Conservation (phyloP, 2,113 vertebrate genomes). For the Sylvilagus bachmani region DNA sequence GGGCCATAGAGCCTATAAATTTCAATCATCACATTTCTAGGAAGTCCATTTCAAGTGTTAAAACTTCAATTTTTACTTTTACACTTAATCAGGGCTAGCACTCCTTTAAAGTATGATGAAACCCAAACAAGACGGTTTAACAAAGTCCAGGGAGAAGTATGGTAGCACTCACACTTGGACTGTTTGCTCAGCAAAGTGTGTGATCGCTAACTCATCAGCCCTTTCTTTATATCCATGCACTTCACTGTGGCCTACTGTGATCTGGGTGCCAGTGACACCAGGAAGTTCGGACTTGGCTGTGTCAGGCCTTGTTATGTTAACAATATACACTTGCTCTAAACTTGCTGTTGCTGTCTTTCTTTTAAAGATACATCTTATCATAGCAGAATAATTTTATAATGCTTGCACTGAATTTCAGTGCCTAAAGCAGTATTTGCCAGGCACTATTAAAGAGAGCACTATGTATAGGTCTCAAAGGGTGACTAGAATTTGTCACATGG, state of each 20-base stretch:
- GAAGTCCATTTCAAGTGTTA: not conserved
- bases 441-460: not conserved
- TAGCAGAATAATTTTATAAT: conserved; percentile 13
- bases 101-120: not conserved
- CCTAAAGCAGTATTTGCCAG: conserved; percentile 32
- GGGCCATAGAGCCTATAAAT: not conserved
- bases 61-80: conserved; percentile 31
- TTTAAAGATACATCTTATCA: conserved; percentile 46
- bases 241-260: not conserved
- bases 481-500: not conserved
- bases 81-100: not conserved
- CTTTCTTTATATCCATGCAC: not conserved
- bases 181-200: conserved; percentile 13
- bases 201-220: not conserved
- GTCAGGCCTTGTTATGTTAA: not conserved
- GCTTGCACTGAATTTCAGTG: conserved; percentile 36
- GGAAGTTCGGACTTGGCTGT: not conserved
- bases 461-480: not conserved
- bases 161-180: not conserved
- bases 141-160: not conserved
- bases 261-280: not conserved
- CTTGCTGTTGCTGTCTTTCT: not conserved
- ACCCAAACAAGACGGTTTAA: not conserved
- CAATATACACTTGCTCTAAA: not conserved
- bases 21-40: not conserved